Evolutionary conservation across 2,888 invertebrate species (phyloP), one percentile per base, ranked within the genome.

Genomic region (Acleris literana): DNA sequence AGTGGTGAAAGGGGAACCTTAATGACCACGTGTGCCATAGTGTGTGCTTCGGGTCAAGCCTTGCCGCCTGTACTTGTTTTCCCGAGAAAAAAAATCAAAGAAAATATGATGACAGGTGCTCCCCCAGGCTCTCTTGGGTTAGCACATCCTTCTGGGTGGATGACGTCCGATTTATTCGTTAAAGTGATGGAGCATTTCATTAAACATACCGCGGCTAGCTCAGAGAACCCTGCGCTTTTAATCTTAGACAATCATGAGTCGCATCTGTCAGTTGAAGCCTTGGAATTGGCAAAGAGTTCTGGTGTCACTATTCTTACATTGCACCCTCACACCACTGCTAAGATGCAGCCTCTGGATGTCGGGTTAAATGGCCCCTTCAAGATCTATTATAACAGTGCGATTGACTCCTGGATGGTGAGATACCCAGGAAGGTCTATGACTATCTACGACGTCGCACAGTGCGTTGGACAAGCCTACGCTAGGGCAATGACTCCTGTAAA

Each of bases 291-390:
- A 70, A 79, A 79, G 73, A 74, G 75, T 39, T 74, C 77, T 72
- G 81, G 85, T 16, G 79, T 88, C 33, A 72, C 78, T 61, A 69
- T 85, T 62, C 73, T 86, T 52, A 80, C 83, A 4, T 75, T 85
- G 61, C 84, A 81, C 46, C 85, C 83, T 13, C 84, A 87, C 72
- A 80, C 80, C 64, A 77, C 79, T 43, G 82, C 82, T 69, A 82
- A 81, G 69, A 68, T 86, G 57, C 86, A 87, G 74, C 85, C 84
- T 29, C 71, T 85, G 25, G 83, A 87, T 72, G 74, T 80, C 33
- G 74, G 77, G 55, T 74, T 84, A 11, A 83, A 77, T 73, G 79
- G 79, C 13, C 84, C 83, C 43, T 78, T 85, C 60, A 85, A 85
- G 63, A 67, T 6, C 71, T 68, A 69, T 63, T 79, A 78, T 58